Base-by-base conservation (phyloP, 2,888 invertebrate species). In the Aleiodes alternator region DNA sequence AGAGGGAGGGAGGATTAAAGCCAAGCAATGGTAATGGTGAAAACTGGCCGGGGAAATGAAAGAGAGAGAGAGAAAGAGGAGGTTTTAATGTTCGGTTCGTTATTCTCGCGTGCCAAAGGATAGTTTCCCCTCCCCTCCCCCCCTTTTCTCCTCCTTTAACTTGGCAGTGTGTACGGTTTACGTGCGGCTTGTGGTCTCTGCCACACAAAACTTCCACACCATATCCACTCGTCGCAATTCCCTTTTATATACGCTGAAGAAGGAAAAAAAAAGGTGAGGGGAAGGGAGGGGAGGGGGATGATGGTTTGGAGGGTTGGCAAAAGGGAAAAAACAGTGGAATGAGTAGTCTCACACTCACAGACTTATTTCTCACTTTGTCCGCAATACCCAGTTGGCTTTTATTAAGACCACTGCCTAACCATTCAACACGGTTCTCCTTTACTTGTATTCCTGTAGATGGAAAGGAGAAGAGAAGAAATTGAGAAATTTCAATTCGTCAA, bases 51-150 rank as follows among this genome's bases (percentile, higher is more conserved):
- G 14, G 6, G 56, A 51, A 50, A 55, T 48, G 72, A 71, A 57
- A 66, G 72, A 43, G 57, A 57, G 23, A 55, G 66, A 64, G 51
- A 38, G 51, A 72, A 59, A 61, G 50, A 53, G 55, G 51, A 68
- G 23, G 2, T 23, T 70, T 80, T 86, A 87, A 86, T 84, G 81
- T 84, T 83, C 80, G 83, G 84, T 84, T 84, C 82, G 82, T 83
- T 81, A 81, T 84, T 86, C 83, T 87, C 82, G 87, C 87, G 86
- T 87, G 87, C 83, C 83, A 81, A 80, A 74, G 81, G 83, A 84
- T 84, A 87, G 84, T 87, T 87, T 84, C 79, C 83, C 78, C 87
- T 87, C 84, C 79, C 83, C 78, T 78, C 43, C 43, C 9, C 7
- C 43, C 43, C 8, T 38, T 3, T 0, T 3, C 8, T 9, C 43